phyloP scores from a whole-genome alignment of 2,888 invertebrate genomes.

The Hermodice carunculata region DNA sequence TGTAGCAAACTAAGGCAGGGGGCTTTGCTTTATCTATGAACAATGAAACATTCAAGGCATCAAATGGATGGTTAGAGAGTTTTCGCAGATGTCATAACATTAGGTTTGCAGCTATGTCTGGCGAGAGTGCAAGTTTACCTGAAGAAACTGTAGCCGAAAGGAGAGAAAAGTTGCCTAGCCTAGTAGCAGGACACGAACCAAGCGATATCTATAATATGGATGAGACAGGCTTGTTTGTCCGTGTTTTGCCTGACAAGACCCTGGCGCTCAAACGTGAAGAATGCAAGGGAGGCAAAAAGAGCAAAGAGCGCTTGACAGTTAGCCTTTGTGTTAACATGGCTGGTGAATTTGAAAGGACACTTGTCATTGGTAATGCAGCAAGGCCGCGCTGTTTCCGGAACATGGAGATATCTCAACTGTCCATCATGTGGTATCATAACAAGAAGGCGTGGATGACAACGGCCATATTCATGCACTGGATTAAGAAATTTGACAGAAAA shows the following conservation, averaged over 20 bases:
- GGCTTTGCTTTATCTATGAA: neutral
- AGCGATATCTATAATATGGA: slow-evolving; percentile 1
- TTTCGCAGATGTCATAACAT: neutral
- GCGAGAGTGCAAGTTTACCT: neutral
- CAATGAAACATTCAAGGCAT: neutral
- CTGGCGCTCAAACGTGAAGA: neutral
- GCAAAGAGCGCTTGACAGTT: slow-evolving; percentile 2
- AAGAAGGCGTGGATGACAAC: slow-evolving; percentile 10
- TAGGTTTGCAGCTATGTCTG: neutral
- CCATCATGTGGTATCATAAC: neutral
- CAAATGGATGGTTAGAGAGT: neutral
- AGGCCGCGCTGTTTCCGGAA: neutral
- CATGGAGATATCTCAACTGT: neutral
- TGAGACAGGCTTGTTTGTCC: neutral
- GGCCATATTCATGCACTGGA: neutral
- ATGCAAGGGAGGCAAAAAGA: neutral
- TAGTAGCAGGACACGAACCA: neutral
- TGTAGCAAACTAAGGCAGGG: neutral
- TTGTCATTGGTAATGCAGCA: slow-evolving; percentile 3
- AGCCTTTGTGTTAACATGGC: neutral
- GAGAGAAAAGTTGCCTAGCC: neutral
- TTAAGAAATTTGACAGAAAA: neutral
- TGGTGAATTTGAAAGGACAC: neutral
- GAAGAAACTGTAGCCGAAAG: neutral
- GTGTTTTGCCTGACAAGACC: neutral